Base-by-base conservation (phyloP, 30 jellyfish, hydroid and myxozoan species). In the Clytia hemisphaerica region DNA sequence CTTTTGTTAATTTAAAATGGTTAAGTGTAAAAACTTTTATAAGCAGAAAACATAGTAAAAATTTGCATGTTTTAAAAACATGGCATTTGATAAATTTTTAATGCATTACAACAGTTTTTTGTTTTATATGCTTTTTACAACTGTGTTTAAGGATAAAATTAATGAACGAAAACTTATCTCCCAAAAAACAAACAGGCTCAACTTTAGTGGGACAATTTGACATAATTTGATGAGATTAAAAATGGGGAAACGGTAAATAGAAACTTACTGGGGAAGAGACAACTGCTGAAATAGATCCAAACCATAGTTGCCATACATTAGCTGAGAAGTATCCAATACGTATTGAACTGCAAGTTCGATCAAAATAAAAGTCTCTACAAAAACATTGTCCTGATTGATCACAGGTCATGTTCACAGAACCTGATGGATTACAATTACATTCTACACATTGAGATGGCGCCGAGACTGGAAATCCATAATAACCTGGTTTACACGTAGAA, bases 341-440 rank as follows among this genome's bases (percentile, higher is more conserved):
- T 4, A 79, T 18, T 60, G 40, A 40, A 27, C 58, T 59, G 36
- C 96, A 86, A 29, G 58, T 63, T 4, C 24, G 42, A 42, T 94
- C 96, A 36, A 54, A 71, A 64, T 71, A 86, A 19, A 18, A 18
- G 9, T 76, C 53, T 47, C 72, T 49, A 46, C 96, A 86, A 65
- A 32, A 45, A 27, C 96, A 86, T 32, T 44, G 73, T n/a, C 96
- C 96, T 64, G 86, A 70, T 21, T 45, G 37, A 14, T 80, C 53
- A 58, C 96, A 86, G 67, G 90, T 86, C 32, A 59, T 42, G 53
- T 86, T 79, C 51, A 60, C 47, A 28, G 96, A 86, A 6, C 96
- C 96, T 1, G 83, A 75, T 6, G 96, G 96, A 51, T 62, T 55
- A 57, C 96, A 86, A 6, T 42, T 37, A 53, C 96, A 86, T 12